phyloP scores from a whole-genome alignment of 2,113 vertebrate genomes.

The Ceyx margarethae region DNA sequence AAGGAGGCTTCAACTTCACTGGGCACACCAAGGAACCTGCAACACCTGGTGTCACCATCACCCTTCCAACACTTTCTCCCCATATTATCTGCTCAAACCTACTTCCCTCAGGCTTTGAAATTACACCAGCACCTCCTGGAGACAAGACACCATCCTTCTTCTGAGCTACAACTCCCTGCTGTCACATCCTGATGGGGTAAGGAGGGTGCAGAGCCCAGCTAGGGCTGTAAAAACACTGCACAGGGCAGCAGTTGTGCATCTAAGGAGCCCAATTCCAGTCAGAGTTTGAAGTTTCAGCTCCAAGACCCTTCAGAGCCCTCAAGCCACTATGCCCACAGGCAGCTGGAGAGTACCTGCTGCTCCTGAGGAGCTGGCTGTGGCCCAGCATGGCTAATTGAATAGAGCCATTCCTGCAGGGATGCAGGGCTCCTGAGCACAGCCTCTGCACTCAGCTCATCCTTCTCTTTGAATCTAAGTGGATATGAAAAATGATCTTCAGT shows the following conservation, averaged over 20 bases:
- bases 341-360: background rate
- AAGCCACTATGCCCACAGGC: background rate
- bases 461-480: background rate
- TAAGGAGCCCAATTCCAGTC: background rate
- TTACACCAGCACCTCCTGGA: background rate
- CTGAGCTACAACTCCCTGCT: background rate
- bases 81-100: background rate
- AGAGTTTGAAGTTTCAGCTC: background rate
- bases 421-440: background rate
- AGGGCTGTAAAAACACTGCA: background rate
- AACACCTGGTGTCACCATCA: background rate
- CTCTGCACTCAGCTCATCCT: background rate
- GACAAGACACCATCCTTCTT: rapidly evolving
- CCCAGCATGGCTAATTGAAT: background rate
- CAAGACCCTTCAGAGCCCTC: background rate
- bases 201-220: background rate
- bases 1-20: background rate
- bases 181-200: background rate
- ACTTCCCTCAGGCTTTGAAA: background rate
- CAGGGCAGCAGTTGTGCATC: background rate
- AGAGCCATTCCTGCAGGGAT: background rate
- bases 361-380: background rate
- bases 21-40: background rate
- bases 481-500: background rate
- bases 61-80: background rate